Base-by-base conservation (phyloP, 2,888 invertebrate species). In the Uropetala carovei region DNA sequence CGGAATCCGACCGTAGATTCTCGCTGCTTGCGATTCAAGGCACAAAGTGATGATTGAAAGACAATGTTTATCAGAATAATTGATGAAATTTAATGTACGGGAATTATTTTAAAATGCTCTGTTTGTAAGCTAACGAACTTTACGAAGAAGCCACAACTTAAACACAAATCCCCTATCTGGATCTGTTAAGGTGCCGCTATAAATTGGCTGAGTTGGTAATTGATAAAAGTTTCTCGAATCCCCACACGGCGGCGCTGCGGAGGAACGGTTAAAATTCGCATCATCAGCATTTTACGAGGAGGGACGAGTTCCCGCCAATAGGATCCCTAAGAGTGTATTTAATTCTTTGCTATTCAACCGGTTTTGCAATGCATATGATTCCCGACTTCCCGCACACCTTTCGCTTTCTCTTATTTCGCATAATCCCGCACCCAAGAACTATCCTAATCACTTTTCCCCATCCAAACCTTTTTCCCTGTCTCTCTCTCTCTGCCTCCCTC, bases 341-440 rank as follows among this genome's bases (percentile, higher is more conserved):
- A 89, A 89, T 89, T 89, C 89, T 89, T 68, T 89, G 64, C 64
- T n/a, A 89, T 89, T 89, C 89, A 13, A 89, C 64, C 59, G 89
- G 64, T 89, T 89, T 89, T 89, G 89, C 89, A 89, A 89, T 89
- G 43, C 89, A 68, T 64, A 89, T 86, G 86, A 86, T 86, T 30
- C 86, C 16, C 27, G 59, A 57, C 68, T 75, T 27, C 68, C 91
- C 91, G 0, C 86, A 7, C 89, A 22, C 43, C 85, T 43, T 3
- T 43, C 16, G 22, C 86, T 8, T 27, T 57, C 86, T 58, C 30
- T 56, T 30, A n/a, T 22, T 59, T 82, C 56, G 59, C 92, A n/a
- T 18, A 81, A 81, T 83, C 92, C 92, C 81, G 14, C 16, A 22
- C 92, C 92, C 30, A 56, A 75, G 81, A 58, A 58, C 92, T 83